phyloP scores from a whole-genome alignment of 2,888 invertebrate species.

The Entomobrya proxima region DNA sequence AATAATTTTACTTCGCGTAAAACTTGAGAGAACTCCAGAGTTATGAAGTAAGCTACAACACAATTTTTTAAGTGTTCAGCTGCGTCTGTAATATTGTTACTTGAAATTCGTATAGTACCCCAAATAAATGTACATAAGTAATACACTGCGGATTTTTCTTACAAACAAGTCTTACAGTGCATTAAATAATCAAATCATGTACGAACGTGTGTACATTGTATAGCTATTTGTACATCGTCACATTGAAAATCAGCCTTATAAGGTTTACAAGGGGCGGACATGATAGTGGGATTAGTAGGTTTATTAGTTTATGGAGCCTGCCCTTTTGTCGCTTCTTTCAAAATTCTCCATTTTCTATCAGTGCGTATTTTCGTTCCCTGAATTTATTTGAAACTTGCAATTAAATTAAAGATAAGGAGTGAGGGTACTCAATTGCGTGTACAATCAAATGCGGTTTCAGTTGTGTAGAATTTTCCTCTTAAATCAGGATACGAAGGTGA shows the following conservation, averaged over 20 bases:
- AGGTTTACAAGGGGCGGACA: constrained; percentile 51
- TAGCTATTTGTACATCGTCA: constrained; percentile 28
- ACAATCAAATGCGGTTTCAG: too few species aligned
- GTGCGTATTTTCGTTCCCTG: background rate
- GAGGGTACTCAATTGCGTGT: too few species aligned
- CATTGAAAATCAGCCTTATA: constrained; percentile 29
- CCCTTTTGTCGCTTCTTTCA: constrained; percentile 60
- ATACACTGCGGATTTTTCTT: background rate
- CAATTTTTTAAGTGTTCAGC: background rate
- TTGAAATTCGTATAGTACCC: background rate
- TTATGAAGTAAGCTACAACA: too few species aligned
- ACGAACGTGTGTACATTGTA: constrained; percentile 1
- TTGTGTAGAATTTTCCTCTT: too few species aligned
- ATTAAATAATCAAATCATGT: constrained; percentile 32
- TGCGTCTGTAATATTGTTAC: background rate
- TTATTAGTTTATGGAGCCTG: constrained; percentile 64
- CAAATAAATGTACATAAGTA: background rate
- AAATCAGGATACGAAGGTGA: too few species aligned
- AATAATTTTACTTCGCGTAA: too few species aligned
- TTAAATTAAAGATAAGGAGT: too few species aligned
- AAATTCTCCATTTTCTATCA: background rate
- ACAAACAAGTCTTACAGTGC: background rate
- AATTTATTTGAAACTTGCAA: background rate
- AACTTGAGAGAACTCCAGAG: too few species aligned
- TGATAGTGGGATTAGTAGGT: constrained; percentile 53